Conservation (phyloP, 2,888 invertebrate genomes). For the Eumerus sabulonum region DNA sequence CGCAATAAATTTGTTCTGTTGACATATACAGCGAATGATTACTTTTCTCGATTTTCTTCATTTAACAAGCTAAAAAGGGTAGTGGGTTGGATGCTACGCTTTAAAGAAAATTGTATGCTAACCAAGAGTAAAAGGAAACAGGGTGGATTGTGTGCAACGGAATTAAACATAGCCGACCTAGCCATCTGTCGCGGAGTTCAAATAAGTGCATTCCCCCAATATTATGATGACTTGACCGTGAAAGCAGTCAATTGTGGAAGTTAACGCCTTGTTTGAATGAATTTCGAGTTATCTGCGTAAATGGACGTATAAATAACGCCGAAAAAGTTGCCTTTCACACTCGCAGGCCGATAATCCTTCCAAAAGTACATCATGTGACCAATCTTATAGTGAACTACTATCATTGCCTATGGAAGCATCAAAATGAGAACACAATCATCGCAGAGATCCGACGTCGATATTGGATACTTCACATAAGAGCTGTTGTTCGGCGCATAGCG, state of each 20-base stretch:
- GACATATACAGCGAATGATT: too few relatives aligned
- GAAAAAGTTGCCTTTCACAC: background rate
- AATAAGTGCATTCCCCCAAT: conserved; percentile 3
- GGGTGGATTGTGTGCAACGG: background rate
- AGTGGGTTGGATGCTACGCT: conserved; percentile 14
- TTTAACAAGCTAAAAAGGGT: conserved; percentile 26
- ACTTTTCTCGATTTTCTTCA: conserved; percentile 15
- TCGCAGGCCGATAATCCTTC: conserved; percentile 3
- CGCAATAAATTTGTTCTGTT: conserved; percentile 3
- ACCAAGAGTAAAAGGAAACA: background rate
- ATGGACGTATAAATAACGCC: conserved; percentile 3
- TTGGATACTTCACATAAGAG: background rate
- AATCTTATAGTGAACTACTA: conserved; percentile 5
- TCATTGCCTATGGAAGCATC: background rate
- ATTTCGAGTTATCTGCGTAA: conserved; percentile 1
- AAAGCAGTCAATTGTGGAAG: background rate
- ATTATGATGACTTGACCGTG: background rate
- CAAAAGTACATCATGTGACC: conserved; percentile 1
- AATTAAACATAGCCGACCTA: background rate
- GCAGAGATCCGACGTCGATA: background rate
- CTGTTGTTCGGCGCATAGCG: background rate
- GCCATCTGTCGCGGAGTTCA: too few relatives aligned
- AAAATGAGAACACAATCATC: background rate
- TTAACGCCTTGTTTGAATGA: conserved; percentile 6
- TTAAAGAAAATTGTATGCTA: too few relatives aligned